Base-by-base conservation (phyloP, 2,888 invertebrate genomes). In the Xestia c-nigrum region DNA sequence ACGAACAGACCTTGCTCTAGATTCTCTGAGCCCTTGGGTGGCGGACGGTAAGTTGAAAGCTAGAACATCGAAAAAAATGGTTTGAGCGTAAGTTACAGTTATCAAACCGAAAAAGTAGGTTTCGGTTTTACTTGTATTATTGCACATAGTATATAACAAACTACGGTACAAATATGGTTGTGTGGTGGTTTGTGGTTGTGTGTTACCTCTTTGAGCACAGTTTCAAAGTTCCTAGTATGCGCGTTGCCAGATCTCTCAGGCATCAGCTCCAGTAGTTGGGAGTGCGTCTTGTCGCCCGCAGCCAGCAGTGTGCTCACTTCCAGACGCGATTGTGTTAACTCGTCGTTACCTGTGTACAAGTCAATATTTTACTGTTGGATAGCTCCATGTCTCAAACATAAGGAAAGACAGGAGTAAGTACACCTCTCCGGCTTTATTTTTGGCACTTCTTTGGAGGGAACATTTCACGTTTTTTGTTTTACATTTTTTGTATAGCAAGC, bases 191-290 rank as follows among this genome's bases (percentile, higher is more conserved):
- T 43, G 43, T 43, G 10, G 43, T 43, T 12, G n/a, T 55, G 4
- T 24, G 43, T 64, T 75, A 97, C 98, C 97, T 99, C 98, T 78
- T 98, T 98, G 72, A 99, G 97, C 83, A 98, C 98, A 72, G 98
- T 97, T 93, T 99, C 99, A 91, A 99, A 99, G 95, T 99, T 99
- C 90, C 98, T 97, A 67, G 98, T 98, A 93, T 98, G 98, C 38
- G 98, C 98, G 89, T 98, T 98, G n/a, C 99, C 99, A 85, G 99
- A 99, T 40, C 99, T 97, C 95, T 99, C 99, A 0, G 99, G 99
- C 98, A 99, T 99, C 77, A 99, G 97, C 94, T 99, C 99, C 94
- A 99, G 98, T 67, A 99, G 97, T 93, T 99, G 99, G 85, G 99
- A 99, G 96, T 99, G 99, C 0, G 99, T 99, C 94, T 99, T 99